Base-by-base conservation (phyloP, 1,140 invertebrate genomes). In the Centruroides vittatus region DNA sequence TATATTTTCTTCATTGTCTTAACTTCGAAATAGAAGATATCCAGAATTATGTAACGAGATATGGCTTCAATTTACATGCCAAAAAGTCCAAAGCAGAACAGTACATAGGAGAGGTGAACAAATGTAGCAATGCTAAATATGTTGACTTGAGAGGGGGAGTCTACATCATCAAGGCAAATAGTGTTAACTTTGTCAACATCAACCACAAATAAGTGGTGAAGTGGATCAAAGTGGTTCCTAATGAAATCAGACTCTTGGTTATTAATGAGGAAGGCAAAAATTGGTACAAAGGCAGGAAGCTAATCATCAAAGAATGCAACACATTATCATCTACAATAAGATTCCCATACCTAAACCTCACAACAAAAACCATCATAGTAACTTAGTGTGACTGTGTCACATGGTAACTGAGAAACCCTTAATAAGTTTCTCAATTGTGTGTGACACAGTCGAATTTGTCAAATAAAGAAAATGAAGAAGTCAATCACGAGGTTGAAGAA, bases 31-130 rank as follows among this genome's bases (percentile, higher is more conserved):
- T n/a, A n/a, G n/a, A n/a, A n/a, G n/a, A n/a, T n/a, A n/a, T n/a
- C n/a, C n/a, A n/a, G n/a, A n/a, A n/a, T n/a, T n/a, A n/a, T n/a
- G n/a, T n/a, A n/a, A n/a, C n/a, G n/a, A n/a, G n/a, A n/a, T n/a
- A n/a, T n/a, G 23, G 23, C 23, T 23, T 23, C 23, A 23, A 98
- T 78, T 76, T 99, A 58, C 93, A 98, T 74, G 93, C 94, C n/a
- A 93, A 98, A 74, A 92, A 94, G 70, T 85, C 86, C 35, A 89
- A 91, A 74, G 84, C 83, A 9, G 94, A 94, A 3, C 96, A 99
- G 72, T 98, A 86, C 73, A 95, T 99, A 70, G 95, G 95, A 13
- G 96, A 97, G 76, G 93, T 99, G 49, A 95, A 99, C 76, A 82
- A 86, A 10, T 84, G 85, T 36, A 93, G 89, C 4, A 94, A 95